A percentile compares a stretch with the other conserved stretches of the same genome.
Conservation (phyloP, 2,113 vertebrate species). For the Phoxinus phoxinus region DNA sequence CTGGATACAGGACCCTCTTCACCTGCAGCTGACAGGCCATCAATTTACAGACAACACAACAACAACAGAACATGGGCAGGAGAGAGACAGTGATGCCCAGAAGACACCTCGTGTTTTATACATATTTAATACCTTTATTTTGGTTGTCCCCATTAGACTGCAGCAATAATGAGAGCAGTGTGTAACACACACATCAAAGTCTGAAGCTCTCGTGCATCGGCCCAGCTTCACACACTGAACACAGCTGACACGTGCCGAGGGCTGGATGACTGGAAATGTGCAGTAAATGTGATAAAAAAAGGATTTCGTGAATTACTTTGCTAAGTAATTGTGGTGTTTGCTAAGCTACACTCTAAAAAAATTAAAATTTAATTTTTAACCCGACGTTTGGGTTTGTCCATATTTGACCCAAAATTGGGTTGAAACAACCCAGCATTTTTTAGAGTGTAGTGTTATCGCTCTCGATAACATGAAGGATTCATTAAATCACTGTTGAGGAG, state of each 20-base stretch:
- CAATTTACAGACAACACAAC: constrained; percentile 48
- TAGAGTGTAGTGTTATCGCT: no score
- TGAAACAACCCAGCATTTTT: no score
- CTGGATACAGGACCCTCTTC: neutral
- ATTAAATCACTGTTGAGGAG: neutral
- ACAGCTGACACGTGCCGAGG: neutral
- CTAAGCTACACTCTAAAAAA: no score
- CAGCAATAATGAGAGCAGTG: constrained; percentile 8
- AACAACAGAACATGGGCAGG: constrained; percentile 27
- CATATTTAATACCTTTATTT: constrained; percentile 53
- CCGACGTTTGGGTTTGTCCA: no score
- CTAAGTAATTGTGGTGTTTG: neutral
- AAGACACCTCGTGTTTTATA: constrained; percentile 46
- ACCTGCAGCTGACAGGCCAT: constrained; percentile 53
- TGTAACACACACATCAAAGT: neutral
- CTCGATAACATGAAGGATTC: neutral
- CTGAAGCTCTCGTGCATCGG: neutral
- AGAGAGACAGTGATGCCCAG: constrained; percentile 39
- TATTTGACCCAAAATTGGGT: no score
- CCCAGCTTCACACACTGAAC: neutral
- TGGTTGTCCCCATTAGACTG: constrained; percentile 31
- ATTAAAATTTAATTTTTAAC: no score
- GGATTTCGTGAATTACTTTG: neutral
- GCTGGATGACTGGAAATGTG: neutral
- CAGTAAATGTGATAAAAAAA: neutral